These are phyloP conservation scores for Lophotis ruficrista DNA, from an alignment of 2,113 vertebrate species.

Conservation along the genomic window DNA sequence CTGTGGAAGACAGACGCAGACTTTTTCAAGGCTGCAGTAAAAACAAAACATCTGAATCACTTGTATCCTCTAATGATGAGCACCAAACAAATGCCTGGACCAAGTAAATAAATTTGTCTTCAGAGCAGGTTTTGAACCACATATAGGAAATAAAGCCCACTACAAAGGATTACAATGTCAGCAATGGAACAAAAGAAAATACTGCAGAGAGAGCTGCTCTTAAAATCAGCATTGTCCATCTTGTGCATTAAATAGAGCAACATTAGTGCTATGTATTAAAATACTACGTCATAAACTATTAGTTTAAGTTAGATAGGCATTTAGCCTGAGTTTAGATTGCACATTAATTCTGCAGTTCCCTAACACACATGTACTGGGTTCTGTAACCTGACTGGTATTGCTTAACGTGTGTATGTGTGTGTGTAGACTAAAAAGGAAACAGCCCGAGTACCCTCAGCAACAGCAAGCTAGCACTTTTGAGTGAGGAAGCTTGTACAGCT, in stretches of 20 bases:
- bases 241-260: not conserved
- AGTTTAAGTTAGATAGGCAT: not conserved
- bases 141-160: not conserved
- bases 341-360: not conserved
- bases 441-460: not conserved
- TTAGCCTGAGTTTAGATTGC: not conserved
- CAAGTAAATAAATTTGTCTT: constrained; percentile 1
- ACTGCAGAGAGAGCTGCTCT: not conserved
- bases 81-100: not conserved
- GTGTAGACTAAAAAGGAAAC: not conserved
- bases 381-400: not conserved
- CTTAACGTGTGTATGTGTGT: not conserved
- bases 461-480: not conserved
- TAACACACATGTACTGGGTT: not conserved
- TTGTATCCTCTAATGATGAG: not conserved
- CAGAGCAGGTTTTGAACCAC: not conserved
- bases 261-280: not conserved
- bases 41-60: not conserved
- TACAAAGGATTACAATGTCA: not conserved
- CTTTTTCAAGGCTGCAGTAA: not conserved
- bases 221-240: not conserved
- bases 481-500: not conserved
- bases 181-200: not conserved
- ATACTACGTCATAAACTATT: not conserved
- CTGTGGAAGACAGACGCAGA: not conserved